Evolutionary conservation across 1,140 invertebrate genomes (phyloP).

Genomic region (Tetragonula clypearis): DNA sequence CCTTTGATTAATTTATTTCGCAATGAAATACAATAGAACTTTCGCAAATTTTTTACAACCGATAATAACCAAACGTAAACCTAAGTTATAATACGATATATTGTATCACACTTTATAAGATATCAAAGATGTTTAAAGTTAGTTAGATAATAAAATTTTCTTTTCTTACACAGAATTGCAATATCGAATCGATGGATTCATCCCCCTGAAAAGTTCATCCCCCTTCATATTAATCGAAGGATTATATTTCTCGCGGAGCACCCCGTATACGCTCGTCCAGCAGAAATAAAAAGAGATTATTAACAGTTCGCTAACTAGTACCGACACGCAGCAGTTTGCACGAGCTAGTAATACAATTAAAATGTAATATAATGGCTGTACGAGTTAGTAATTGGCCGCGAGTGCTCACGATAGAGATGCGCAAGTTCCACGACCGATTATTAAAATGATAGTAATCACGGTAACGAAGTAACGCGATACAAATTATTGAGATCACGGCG

Average conservation of each 20-base stretch:
- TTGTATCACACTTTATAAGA: not conserved
- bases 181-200: not conserved
- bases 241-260: not conserved
- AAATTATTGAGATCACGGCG: constrained; percentile 16
- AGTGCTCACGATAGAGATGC: not conserved
- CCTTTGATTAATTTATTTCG: too few relatives aligned
- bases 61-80: too few relatives aligned
- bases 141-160: too few relatives aligned
- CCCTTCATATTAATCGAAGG: not conserved
- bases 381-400: constrained; percentile 17
- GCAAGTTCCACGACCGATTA: constrained; percentile 26
- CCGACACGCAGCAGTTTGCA: not conserved
- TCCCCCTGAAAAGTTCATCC: too few relatives aligned
- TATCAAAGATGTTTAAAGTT: too few relatives aligned
- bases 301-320: constrained; percentile 20
- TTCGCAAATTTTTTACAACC: too few relatives aligned
- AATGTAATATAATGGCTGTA: constrained; percentile 19
- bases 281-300: constrained; percentile 9
- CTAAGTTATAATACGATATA: too few relatives aligned
- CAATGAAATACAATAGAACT: too few relatives aligned
- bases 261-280: not conserved
- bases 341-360: constrained; percentile 37
- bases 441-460: constrained; percentile 21
- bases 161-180: not conserved
- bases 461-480: constrained; percentile 21